Base-by-base conservation (phyloP, 2,113 vertebrate genomes). In the Myiagra hebetior region DNA sequence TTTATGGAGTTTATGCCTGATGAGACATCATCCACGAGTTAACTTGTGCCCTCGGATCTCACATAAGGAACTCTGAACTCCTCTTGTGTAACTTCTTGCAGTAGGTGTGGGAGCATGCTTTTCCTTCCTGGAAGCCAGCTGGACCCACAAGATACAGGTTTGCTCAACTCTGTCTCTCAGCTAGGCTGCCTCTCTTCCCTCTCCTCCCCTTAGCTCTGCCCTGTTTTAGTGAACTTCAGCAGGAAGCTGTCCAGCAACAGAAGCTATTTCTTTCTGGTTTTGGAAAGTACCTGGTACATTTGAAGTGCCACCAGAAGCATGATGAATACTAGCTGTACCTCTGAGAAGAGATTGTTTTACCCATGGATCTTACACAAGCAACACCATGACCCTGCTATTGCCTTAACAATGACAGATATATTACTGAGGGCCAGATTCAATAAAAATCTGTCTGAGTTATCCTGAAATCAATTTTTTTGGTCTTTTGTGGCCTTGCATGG, bases 401-500 rank as follows among this genome's bases (percentile, higher is more conserved):
- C 72, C 42, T 77, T 94, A 78, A 56, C 46, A 27, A 53, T 77
- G 46, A 65, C 33, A 93, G 64, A 69, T 74, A 7, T 27, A 37
- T 64, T 76, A 60, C 83, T 69, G 39, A 91, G 55, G 55, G 83
- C 28, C 35, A 84, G 35, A 86, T 83, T 93, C 63, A 74, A 83
- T 96, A 84, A 46, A 49, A 76, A 86, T 69, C 37, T 7, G 1
- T 70, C 86, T 82, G 57, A 77, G 28, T 81, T 94, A 50, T 15
- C 33, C 63, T 60, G 49, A 87, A 91, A 94, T 93, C 31, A 76
- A 39, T 90, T 62, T 89, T 87, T 91, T 57, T 56, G 42, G 21
- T 60, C 26, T 85, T 90, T 72, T 73, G 28, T 80, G 70, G 59
- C 83, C 67, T 93, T 91, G 41, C n/a, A 77, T 57, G 30, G 16